Base-by-base conservation (phyloP, 2,797 vertebrate genomes). In the Pampus argenteus region DNA sequence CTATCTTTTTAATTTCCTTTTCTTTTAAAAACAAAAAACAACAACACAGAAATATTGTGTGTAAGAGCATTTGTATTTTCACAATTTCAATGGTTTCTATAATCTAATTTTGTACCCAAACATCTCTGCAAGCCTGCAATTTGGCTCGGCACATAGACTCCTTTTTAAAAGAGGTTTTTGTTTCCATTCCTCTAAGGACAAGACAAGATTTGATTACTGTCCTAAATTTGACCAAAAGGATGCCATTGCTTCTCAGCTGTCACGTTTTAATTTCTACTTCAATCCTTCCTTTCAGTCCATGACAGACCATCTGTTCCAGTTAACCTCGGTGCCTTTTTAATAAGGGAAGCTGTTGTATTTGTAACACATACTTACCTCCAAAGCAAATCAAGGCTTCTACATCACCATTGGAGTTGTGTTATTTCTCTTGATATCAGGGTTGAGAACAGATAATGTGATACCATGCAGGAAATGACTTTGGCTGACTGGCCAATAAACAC, bases 231-330 rank as follows among this genome's bases (percentile, higher is more conserved):
- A 73, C 85, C 90, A 85, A 84, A 88, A 79, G 71, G 70, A 78
- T 76, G 88, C 92, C 91, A 88, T 49, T 59, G 62, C 81, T 81
- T 91, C 86, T 89, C 83, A 78, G 63, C 65, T 85, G 69, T 90
- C 78, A 45, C 63, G 10, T 86, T 87, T 88, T 86, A 81, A 90
- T 90, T 89, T 89, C 71, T 76, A 17, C 77, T 57, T 84, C 71
- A 83, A 48, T 81, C 62, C 70, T 54, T 77, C 65, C 62, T 83
- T 82, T 89, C 48, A 86, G 51, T 63, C 54, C 31, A 5, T 69
- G 48, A 74, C 74, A 71, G 70, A 49, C 65, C 71, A 45, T 75
- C 52, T 81, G 67, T 81, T 83, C 62, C 47, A 56, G 57, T 71
- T 60, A 66, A 71, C 74, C 62, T 79, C 59, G 13, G 6, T 22